Percentiles rank a stretch among this genome's conserved stretches.
Conservation (phyloP, 2,113 vertebrate genomes). For the Grammomys dolichurus region DNA sequence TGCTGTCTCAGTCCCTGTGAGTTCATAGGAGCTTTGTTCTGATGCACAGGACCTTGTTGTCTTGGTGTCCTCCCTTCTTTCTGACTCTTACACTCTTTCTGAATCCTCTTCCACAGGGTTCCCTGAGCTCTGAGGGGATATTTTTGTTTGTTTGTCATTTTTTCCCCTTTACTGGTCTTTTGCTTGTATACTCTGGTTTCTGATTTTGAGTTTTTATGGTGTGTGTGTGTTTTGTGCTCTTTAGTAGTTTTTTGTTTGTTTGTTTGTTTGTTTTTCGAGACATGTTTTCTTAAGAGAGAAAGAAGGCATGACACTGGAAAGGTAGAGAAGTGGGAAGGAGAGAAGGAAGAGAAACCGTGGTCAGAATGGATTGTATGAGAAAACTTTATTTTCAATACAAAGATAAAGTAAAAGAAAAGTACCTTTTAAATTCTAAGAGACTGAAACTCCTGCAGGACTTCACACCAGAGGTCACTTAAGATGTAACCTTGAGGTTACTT, state of each 20-base stretch:
- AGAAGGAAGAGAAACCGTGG: not conserved
- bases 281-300: not conserved
- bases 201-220: not conserved
- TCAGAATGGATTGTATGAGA: not conserved
- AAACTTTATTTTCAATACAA: not conserved
- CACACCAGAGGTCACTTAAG: not conserved
- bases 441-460: not conserved
- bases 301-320: not conserved
- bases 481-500: too few species aligned
- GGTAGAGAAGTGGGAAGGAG: not conserved
- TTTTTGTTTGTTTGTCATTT: not conserved
- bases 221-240: not conserved
- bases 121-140: not conserved
- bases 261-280: not conserved
- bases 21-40: not conserved
- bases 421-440: not conserved
- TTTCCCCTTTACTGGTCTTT: not conserved
- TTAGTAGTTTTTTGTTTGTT: not conserved
- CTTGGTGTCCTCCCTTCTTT: not conserved
- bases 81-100: not conserved
- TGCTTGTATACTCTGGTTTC: not conserved
- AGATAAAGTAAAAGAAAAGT: not conserved
- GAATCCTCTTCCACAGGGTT: not conserved
- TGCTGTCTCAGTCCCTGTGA: not conserved
- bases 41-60: not conserved